Evolutionary conservation across 2,113 vertebrate genomes (phyloP).

Genomic region (Aptenodytes patagonicus): DNA sequence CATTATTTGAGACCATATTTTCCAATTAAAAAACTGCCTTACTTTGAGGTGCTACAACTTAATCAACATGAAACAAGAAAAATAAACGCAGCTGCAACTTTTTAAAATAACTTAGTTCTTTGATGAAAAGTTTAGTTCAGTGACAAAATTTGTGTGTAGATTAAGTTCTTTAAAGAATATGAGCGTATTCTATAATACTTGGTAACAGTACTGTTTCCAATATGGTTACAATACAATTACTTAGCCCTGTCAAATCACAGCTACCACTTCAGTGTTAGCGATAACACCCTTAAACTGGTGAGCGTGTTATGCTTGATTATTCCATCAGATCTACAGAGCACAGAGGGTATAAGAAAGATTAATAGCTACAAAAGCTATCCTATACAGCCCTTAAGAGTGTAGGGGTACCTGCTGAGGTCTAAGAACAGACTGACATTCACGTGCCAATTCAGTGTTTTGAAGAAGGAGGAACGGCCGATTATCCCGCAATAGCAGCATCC

Average conservation of each 20-base stretch:
- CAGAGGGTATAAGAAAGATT: background rate
- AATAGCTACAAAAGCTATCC: background rate
- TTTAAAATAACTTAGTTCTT: background rate
- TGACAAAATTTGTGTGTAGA: background rate
- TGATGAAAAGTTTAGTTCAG: background rate
- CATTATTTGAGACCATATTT: background rate
- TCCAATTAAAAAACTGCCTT: background rate
- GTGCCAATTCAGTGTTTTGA: background rate
- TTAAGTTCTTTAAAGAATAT: background rate
- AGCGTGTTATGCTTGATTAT: background rate
- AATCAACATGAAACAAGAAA: background rate
- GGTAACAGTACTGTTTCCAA: background rate
- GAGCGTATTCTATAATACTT: background rate
- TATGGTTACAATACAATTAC: background rate
- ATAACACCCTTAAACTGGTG: background rate
- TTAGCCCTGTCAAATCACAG: background rate
- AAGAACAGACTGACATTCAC: background rate
- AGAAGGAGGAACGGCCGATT: rapidly evolving
- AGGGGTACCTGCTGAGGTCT: background rate
- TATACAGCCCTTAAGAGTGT: background rate
- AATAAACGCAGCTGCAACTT: rapidly evolving
- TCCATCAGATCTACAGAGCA: background rate
- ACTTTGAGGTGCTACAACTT: background rate
- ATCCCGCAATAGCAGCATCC: background rate
- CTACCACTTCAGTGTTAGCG: background rate